Evolutionary conservation across 2,888 invertebrate species (phyloP).

Genomic region (Heliconius aoede): DNA sequence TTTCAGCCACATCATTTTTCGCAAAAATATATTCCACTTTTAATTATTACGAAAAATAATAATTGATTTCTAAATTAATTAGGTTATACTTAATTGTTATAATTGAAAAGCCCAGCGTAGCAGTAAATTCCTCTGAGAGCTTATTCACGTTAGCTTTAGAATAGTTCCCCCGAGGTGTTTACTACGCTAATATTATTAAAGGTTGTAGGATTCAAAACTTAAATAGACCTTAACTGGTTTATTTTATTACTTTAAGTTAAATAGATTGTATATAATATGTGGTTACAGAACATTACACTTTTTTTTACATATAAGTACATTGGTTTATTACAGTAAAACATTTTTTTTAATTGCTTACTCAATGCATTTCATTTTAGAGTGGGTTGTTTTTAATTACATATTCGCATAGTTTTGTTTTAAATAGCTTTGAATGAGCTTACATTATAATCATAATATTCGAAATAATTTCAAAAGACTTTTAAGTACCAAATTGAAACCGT

Average conservation of each 20-base stretch:
- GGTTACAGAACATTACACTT: too few relatives aligned
- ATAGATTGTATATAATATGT: background rate
- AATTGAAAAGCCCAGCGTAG: slow-evolving; percentile 17
- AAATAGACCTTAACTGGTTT: slow-evolving; percentile 5
- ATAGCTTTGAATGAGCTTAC: too few relatives aligned
- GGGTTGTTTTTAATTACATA: too few relatives aligned
- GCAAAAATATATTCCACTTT: too few relatives aligned
- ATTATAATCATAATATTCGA: background rate
- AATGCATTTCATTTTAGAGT: too few relatives aligned
- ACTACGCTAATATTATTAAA: slow-evolving; percentile 9
- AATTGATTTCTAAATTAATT: background rate
- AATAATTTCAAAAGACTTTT: background rate
- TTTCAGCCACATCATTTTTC: too few relatives aligned
- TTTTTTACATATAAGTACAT: too few relatives aligned
- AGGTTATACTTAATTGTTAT: background rate
- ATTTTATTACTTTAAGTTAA: background rate
- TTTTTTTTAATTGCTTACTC: too few relatives aligned
- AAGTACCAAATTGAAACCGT: background rate
- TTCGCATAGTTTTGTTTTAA: too few relatives aligned
- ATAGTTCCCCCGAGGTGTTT: slow-evolving; percentile 11
- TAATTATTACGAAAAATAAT: background rate
- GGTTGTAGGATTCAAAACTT: slow-evolving; percentile 4
- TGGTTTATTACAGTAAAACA: too few relatives aligned
- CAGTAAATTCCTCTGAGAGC: background rate
- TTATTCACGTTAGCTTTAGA: slow-evolving; percentile 4